A percentile compares a stretch with the other conserved stretches of the same genome.
phyloP scores from a whole-genome alignment of 2,113 vertebrate species.

The Delphinapterus leucas region DNA sequence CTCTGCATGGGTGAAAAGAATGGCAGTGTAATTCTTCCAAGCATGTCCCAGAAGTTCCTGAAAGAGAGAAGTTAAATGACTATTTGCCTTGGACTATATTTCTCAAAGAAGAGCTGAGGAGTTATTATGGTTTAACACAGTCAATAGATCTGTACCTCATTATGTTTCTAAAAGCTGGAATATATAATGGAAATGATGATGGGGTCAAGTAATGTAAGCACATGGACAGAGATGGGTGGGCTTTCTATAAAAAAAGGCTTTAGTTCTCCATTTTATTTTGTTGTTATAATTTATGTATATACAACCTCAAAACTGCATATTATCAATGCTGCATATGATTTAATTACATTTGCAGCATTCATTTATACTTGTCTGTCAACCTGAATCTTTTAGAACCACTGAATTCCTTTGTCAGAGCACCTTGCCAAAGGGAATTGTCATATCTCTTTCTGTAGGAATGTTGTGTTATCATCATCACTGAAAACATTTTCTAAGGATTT shows the following conservation, averaged over 20 bases:
- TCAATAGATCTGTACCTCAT: background rate
- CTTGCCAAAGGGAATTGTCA: background rate
- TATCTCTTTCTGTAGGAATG: background rate
- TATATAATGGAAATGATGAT: background rate
- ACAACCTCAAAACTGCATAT: background rate
- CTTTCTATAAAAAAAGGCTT: background rate
- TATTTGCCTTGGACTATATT: conserved; percentile 53
- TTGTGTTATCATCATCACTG: background rate
- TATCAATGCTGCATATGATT: background rate
- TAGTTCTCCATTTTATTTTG: background rate
- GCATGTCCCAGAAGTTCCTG: conserved; percentile 87
- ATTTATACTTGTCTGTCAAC: background rate
- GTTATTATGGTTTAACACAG: background rate
- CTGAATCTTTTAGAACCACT: background rate
- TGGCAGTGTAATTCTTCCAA: conserved; percentile 84
- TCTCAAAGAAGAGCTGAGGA: background rate
- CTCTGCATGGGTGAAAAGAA: conserved; percentile 88
- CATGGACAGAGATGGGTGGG: background rate
- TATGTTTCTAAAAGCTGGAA: conserved; percentile 23
- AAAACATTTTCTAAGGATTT: conserved; percentile 29
- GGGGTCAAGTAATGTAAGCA: background rate
- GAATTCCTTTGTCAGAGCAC: background rate
- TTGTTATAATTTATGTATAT: background rate
- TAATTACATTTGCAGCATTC: background rate
- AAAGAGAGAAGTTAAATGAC: conserved; percentile 66